Conservation (phyloP, 2,797 vertebrate genomes). For the Neosilurus mollespiculum region DNA sequence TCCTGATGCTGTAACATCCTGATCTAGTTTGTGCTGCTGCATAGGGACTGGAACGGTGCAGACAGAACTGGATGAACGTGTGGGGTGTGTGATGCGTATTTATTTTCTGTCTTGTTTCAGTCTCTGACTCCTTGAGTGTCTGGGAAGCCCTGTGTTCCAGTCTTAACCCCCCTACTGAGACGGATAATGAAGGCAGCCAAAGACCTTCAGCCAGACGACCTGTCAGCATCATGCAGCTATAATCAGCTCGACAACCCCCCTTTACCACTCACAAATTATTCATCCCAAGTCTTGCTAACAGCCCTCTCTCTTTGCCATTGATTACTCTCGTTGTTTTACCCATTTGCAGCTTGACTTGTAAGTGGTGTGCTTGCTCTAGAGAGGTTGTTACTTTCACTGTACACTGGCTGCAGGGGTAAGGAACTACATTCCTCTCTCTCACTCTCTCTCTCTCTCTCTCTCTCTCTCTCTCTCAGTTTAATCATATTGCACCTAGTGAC, state of each 20-base stretch:
- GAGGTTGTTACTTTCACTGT: slow-evolving; percentile 36
- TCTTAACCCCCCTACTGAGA: slow-evolving; percentile 45
- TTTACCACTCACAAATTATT: slow-evolving; percentile 47
- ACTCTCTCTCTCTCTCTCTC: slow-evolving; percentile 18
- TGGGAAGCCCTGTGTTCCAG: slow-evolving; percentile 42
- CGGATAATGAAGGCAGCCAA: slow-evolving; percentile 52
- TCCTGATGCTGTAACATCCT: background rate
- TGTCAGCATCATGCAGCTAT: slow-evolving; percentile 49
- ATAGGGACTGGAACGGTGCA: background rate
- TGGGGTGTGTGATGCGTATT: slow-evolving; percentile 17
- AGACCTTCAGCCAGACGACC: slow-evolving; percentile 45
- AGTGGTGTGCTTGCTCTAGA: slow-evolving; percentile 8
- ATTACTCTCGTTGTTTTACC: slow-evolving; percentile 50
- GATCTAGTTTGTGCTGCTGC: slow-evolving; percentile 9
- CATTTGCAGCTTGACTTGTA: slow-evolving; percentile 34
- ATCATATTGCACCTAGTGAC: slow-evolving; percentile 9
- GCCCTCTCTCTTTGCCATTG: slow-evolving; percentile 41
- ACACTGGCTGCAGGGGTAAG: slow-evolving; percentile 23
- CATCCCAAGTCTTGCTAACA: slow-evolving; percentile 41
- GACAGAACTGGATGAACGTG: slow-evolving; percentile 2
- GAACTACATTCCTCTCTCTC: slow-evolving; percentile 14
- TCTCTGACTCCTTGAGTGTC: slow-evolving; percentile 18
- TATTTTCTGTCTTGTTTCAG: slow-evolving; percentile 22
- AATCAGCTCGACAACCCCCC: slow-evolving; percentile 45
- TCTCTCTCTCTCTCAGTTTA: slow-evolving; percentile 18